These are phyloP conservation scores for Calyptommatus sinebrachiatus DNA, from an alignment of 2,113 vertebrate genomes.

Conservation along the genomic window DNA sequence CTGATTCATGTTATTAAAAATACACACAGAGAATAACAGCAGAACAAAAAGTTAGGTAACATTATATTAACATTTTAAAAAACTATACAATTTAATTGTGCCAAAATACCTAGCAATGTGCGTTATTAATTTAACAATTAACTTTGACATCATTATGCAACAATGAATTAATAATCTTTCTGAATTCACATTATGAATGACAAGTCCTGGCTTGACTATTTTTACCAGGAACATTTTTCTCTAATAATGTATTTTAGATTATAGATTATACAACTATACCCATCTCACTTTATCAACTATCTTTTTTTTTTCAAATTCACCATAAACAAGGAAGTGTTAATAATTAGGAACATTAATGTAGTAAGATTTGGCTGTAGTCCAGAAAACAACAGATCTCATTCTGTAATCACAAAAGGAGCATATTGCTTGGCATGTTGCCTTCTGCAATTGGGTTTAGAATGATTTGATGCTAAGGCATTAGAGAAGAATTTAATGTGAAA, in stretches of 20 bases:
- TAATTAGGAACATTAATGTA: neutral
- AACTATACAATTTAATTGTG: neutral
- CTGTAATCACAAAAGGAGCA: neutral
- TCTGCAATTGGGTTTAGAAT: neutral
- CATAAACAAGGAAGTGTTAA: constrained; percentile 8
- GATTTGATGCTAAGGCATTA: neutral
- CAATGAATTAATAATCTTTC: neutral
- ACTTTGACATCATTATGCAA: constrained; percentile 10
- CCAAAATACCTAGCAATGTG: neutral
- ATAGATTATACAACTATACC: neutral
- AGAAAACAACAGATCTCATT: neutral
- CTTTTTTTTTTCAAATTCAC: constrained; percentile 1
- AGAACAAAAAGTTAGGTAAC: neutral
- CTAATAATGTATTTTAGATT: neutral
- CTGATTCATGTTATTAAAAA: neutral
- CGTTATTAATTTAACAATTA: neutral
- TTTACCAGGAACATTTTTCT: constrained; percentile 11
- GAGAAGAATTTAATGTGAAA: neutral
- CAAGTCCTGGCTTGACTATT: neutral
- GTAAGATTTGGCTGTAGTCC: neutral
- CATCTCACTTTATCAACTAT: neutral
- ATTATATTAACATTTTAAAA: too few relatives aligned
- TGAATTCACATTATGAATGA: constrained; percentile 5
- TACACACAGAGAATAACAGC: neutral
- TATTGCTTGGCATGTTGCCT: neutral